Evolutionary conservation across 2,113 vertebrate species (phyloP).

Genomic region (Passer domesticus): DNA sequence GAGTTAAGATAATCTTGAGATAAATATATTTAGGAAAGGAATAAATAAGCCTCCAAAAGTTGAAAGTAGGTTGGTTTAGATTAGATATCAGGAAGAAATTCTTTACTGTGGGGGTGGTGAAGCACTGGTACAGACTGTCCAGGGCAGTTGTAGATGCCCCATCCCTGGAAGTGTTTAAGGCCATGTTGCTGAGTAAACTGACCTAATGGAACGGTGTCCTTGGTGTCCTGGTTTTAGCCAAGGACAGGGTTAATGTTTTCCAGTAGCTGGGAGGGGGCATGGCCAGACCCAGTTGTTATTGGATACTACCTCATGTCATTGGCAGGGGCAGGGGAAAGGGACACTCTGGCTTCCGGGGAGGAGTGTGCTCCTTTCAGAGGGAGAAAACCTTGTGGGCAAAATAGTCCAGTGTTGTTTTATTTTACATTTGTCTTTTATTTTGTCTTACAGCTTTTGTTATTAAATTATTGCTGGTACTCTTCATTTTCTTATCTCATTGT

Average conservation of each 20-base stretch:
- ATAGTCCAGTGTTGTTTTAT: neutral
- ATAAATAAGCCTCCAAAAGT: neutral
- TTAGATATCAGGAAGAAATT: neutral
- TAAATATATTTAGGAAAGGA: neutral
- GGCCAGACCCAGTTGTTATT: neutral
- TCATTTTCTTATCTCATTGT: neutral
- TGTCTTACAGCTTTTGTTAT: neutral
- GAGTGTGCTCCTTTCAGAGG: neutral
- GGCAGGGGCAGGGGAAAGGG: fast-evolving
- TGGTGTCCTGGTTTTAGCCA: neutral
- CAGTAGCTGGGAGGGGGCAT: no score
- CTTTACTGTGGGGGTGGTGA: neutral
- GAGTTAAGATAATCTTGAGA: neutral
- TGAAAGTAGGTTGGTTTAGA: neutral
- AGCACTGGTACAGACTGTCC: neutral
- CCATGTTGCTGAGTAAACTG: neutral
- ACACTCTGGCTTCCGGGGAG: neutral
- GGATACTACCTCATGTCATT: neutral
- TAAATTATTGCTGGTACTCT: neutral
- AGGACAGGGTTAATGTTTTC: neutral
- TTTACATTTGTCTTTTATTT: neutral
- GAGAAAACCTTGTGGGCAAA: neutral
- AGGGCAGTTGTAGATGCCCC: neutral
- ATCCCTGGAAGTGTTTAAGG: neutral
- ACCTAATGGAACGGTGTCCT: neutral